Percentiles rank a stretch among this genome's conserved stretches.
Evolutionary conservation across 1,140 invertebrate genomes (phyloP).

Genomic region (Orchesella cincta): DNA sequence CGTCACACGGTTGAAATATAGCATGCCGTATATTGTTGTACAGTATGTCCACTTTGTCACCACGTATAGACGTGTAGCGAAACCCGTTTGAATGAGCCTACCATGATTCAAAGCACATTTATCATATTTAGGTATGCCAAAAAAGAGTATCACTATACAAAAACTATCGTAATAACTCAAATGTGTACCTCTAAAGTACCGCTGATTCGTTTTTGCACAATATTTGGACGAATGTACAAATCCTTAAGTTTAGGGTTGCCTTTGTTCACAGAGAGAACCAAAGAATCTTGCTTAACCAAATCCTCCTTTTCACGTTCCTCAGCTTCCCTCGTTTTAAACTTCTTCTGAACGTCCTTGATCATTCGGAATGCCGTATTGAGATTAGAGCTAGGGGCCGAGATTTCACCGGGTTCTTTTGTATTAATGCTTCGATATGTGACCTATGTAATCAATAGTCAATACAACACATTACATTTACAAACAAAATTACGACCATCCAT

Average conservation of each 20-base stretch:
- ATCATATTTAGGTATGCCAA: no score
- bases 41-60: conserved; percentile 98
- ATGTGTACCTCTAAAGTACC: conserved; percentile 57
- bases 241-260: conserved; percentile 98
- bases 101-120: no score
- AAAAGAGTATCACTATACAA: neutral
- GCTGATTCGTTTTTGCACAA: conserved; percentile 96
- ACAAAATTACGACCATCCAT: neutral
- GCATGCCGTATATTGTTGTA: conserved; percentile 99
- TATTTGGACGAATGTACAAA: conserved; percentile 97
- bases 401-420: conserved; percentile 95
- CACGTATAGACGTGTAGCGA: conserved; percentile 94
- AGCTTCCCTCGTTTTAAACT: conserved; percentile 95
- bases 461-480: neutral
- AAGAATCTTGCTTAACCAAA: conserved; percentile 96
- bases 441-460: conserved; percentile 55
- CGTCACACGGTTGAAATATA: conserved; percentile 99
- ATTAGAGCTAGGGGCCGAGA: conserved; percentile 91
- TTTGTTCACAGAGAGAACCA: conserved; percentile 93
- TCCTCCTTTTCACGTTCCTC: conserved; percentile 98
- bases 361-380: conserved; percentile 93
- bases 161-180: neutral
- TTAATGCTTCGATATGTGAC: conserved; percentile 98
- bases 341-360: conserved; percentile 99
- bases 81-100: conserved; percentile 99